Percentiles rank a stretch among this genome's conserved stretches.
These are phyloP conservation scores for Sphaerophoria rueppellii DNA, from an alignment of 2,888 invertebrate genomes.

Conservation along the genomic window DNA sequence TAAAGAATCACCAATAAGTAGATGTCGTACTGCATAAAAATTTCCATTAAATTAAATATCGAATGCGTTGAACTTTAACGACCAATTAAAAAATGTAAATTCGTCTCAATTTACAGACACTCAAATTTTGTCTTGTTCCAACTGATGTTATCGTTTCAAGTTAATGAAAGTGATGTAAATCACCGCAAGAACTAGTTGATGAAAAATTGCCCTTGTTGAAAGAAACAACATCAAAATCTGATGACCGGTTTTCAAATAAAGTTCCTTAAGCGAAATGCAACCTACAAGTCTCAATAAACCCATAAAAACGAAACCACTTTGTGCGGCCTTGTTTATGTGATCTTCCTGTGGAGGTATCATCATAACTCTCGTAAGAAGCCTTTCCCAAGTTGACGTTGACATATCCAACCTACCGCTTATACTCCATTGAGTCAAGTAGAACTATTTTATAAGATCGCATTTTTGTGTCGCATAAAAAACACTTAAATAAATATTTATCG, in stretches of 20 bases:
- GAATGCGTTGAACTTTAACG: background rate
- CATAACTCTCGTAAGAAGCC: background rate
- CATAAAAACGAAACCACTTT: background rate
- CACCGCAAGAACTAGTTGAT: constrained; percentile 2
- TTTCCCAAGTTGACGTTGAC: background rate
- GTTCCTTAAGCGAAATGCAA: background rate
- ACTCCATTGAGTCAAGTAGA: too few species aligned
- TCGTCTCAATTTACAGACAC: background rate
- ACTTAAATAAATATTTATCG: constrained; percentile 7
- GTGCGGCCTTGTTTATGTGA: background rate
- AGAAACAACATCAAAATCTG: background rate
- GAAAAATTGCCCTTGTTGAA: background rate
- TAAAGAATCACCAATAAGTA: too few species aligned
- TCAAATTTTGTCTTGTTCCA: too few species aligned
- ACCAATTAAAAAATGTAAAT: background rate
- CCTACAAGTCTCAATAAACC: background rate
- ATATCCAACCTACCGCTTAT: background rate
- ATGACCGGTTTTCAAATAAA: background rate
- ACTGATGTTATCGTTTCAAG: too few species aligned
- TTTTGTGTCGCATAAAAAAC: too few species aligned
- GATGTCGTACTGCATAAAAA: background rate
- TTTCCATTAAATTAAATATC: background rate
- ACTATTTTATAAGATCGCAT: too few species aligned
- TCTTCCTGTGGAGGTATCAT: background rate
- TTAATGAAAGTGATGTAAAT: background rate